Percentiles rank a stretch among this genome's conserved stretches.
Evolutionary conservation across 2,888 invertebrate species (phyloP).

Genomic region (Rhopalosiphum nymphaeae): DNA sequence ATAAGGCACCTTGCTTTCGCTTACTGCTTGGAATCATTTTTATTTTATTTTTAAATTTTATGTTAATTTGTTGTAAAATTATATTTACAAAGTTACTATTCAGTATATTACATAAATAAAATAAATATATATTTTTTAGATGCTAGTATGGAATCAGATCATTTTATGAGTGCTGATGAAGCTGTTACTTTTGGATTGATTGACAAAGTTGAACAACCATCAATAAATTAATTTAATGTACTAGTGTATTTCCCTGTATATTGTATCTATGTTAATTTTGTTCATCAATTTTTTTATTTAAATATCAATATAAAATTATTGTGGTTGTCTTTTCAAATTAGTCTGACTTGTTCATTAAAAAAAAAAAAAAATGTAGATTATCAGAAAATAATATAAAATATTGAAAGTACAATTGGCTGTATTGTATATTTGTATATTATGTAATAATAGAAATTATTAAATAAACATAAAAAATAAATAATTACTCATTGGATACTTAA

Average conservation of each 20-base stretch:
- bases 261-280: constrained; percentile 28
- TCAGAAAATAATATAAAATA: not conserved
- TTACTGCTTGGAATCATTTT: too few relatives aligned
- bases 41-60: too few relatives aligned
- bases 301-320: constrained; percentile 41
- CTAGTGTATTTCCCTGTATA: not conserved
- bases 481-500: not conserved
- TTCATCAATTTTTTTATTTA: constrained; percentile 8
- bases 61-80: too few relatives aligned
- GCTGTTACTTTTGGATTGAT: constrained; percentile 94
- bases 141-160: constrained; percentile 91
- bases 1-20: too few relatives aligned
- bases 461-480: not conserved
- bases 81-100: too few relatives aligned
- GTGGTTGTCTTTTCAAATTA: not conserved
- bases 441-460: not conserved
- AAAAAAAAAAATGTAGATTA: not conserved
- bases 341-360: not conserved
- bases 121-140: constrained; percentile 72
- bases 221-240: constrained; percentile 38
- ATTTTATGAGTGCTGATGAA: constrained; percentile 92
- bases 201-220: constrained; percentile 75
- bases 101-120: not conserved
- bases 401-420: not conserved
- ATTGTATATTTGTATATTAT: not conserved